These are phyloP conservation scores for Anthophora plumipes DNA, from an alignment of 2,888 invertebrate species.

Conservation along the genomic window DNA sequence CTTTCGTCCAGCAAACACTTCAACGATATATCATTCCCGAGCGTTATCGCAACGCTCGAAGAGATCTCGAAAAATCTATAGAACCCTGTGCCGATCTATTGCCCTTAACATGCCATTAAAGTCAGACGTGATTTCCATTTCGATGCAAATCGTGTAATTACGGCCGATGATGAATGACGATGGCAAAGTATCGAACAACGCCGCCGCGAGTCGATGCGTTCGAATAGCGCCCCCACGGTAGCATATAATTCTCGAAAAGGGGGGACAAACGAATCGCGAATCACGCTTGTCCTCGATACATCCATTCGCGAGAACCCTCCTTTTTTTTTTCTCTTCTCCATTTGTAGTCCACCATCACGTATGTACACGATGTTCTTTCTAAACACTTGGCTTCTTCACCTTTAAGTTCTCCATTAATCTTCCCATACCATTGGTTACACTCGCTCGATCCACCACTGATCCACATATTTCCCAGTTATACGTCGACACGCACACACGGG, in stretches of 20 bases:
- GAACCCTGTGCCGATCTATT: slow-evolving; percentile 45
- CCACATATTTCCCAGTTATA: slow-evolving; percentile 39
- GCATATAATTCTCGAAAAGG: slow-evolving; percentile 27
- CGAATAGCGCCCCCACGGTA: not conserved
- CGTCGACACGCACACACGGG: slow-evolving; percentile 7
- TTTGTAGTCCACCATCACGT: too few species aligned
- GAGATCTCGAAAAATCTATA: slow-evolving; percentile 16
- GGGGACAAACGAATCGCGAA: slow-evolving; percentile 5
- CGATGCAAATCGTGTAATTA: slow-evolving; percentile 60
- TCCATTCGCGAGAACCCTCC: not conserved
- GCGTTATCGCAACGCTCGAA: not conserved
- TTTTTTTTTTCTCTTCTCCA: not conserved
- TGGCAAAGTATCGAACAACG: slow-evolving; percentile 31
- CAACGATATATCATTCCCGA: slow-evolving; percentile 3
- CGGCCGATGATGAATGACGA: slow-evolving; percentile 58
- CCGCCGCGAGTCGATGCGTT: slow-evolving; percentile 1
- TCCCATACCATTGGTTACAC: not conserved
- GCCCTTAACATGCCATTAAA: slow-evolving; percentile 51
- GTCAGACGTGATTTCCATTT: slow-evolving; percentile 57
- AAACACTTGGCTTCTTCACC: slow-evolving; percentile 37
- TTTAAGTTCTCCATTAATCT: slow-evolving; percentile 53
- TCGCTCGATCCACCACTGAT: slow-evolving; percentile 10
- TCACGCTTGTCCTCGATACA: not conserved
- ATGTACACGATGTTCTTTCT: too few species aligned
- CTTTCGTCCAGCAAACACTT: not conserved